Evolutionary conservation across 2,113 vertebrate genomes (phyloP).

Genomic region (Cryptotis parvus): DNA sequence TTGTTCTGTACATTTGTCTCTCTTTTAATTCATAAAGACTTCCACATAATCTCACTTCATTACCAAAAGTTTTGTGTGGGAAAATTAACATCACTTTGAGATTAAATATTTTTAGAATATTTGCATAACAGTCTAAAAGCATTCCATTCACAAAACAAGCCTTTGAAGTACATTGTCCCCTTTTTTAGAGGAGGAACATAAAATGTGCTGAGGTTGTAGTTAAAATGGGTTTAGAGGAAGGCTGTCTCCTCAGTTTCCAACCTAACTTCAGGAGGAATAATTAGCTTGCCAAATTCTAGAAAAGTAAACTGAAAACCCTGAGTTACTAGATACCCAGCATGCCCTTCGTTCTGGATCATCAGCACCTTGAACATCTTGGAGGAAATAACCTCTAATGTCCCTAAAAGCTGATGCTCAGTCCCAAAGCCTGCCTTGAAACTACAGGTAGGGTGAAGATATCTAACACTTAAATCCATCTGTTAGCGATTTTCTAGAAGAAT

Average conservation of each 20-base stretch:
- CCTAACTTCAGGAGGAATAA: constrained; percentile 7
- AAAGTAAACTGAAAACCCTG: background rate
- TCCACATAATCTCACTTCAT: background rate
- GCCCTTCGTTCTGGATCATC: no score
- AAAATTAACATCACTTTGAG: constrained; percentile 47
- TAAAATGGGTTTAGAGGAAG: background rate
- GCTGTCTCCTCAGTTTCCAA: background rate
- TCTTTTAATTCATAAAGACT: constrained; percentile 16
- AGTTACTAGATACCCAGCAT: no score
- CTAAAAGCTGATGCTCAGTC: background rate
- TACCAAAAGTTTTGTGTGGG: constrained; percentile 34
- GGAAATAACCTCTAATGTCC: background rate
- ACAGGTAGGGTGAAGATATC: background rate
- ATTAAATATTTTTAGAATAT: constrained; percentile 32
- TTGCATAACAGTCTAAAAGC: constrained; percentile 32
- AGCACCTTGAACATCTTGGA: background rate
- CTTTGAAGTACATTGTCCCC: background rate
- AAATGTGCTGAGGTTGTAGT: background rate
- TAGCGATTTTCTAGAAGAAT: background rate
- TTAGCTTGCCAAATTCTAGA: background rate
- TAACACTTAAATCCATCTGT: background rate
- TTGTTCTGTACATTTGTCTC: constrained; percentile 40
- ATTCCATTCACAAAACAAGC: constrained; percentile 34
- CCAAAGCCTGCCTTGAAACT: background rate
- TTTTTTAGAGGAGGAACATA: constrained; percentile 23